A percentile compares a stretch with the other conserved stretches of the same genome.
phyloP scores from a whole-genome alignment of 2,113 vertebrate species.

The Numida meleagris region DNA sequence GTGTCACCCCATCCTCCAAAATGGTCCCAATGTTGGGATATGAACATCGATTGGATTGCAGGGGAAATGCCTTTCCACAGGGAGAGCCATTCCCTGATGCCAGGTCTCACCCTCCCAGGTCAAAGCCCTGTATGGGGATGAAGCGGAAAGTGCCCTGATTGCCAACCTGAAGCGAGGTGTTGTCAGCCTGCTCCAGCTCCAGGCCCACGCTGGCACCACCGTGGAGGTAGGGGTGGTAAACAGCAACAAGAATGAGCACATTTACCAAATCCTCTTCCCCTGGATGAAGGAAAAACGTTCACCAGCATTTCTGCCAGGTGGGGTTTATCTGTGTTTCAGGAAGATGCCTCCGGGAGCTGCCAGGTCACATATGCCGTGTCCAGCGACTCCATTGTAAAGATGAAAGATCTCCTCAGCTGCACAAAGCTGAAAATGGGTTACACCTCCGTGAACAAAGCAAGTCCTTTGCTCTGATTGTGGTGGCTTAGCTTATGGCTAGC shows the following conservation, averaged over 20 bases:
- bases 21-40: background rate
- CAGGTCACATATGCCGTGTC: conserved; percentile 12
- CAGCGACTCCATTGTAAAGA: conserved; percentile 57
- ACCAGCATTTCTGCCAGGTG: background rate
- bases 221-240: conserved; percentile 44
- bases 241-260: background rate
- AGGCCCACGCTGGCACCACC: background rate
- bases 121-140: background rate
- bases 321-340: conserved; percentile 28
- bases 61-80: background rate
- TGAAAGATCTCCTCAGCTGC: conserved; percentile 70
- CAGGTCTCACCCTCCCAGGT: conserved; percentile 14
- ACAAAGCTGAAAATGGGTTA: conserved; percentile 17
- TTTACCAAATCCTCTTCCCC: background rate
- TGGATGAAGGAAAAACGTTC: background rate
- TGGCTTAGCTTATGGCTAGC: background rate
- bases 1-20: background rate
- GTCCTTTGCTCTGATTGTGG: background rate
- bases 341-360: conserved; percentile 68
- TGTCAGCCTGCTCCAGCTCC: conserved; percentile 62
- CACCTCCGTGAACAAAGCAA: conserved; percentile 56
- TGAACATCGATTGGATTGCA: background rate
- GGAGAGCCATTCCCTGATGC: background rate
- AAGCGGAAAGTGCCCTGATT: background rate
- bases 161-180: conserved; percentile 69